A percentile compares a stretch with the other conserved stretches of the same genome.
These are phyloP conservation scores for Acanthisitta chloris DNA, from an alignment of 2,113 vertebrate genomes.

Conservation along the genomic window DNA sequence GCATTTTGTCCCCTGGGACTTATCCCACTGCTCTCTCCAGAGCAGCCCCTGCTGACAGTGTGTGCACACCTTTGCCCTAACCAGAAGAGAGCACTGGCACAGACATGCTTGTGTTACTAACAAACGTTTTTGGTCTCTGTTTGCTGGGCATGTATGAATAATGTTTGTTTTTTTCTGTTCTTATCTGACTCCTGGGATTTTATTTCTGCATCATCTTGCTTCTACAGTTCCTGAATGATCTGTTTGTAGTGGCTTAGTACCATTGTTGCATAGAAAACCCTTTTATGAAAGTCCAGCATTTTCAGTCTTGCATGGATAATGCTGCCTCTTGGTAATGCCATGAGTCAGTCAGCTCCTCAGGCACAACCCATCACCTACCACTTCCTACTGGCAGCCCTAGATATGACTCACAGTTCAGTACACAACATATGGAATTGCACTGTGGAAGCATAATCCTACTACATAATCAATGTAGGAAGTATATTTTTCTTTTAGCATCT, in stretches of 20 bases:
- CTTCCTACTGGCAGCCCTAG: slow-evolving; percentile 7
- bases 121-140: neutral
- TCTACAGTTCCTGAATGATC: neutral
- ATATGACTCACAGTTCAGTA: neutral
- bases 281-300: neutral
- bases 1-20: too few relatives aligned
- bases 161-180: neutral
- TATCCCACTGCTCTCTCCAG: too few relatives aligned
- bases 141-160: neutral
- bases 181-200: neutral
- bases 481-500: neutral
- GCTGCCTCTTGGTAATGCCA: neutral
- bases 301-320: neutral
- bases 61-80: too few relatives aligned
- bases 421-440: neutral
- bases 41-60: too few relatives aligned
- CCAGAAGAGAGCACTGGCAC: too few relatives aligned
- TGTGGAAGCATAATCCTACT: neutral
- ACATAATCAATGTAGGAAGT: neutral
- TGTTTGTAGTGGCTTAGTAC: rapidly evolving
- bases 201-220: neutral
- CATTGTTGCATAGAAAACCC: neutral
- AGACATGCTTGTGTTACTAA: too few relatives aligned
- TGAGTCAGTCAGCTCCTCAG: slow-evolving; percentile 35
- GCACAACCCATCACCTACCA: neutral